Base-by-base conservation (phyloP, 2,797 vertebrate genomes). In the Siniperca undulata region DNA sequence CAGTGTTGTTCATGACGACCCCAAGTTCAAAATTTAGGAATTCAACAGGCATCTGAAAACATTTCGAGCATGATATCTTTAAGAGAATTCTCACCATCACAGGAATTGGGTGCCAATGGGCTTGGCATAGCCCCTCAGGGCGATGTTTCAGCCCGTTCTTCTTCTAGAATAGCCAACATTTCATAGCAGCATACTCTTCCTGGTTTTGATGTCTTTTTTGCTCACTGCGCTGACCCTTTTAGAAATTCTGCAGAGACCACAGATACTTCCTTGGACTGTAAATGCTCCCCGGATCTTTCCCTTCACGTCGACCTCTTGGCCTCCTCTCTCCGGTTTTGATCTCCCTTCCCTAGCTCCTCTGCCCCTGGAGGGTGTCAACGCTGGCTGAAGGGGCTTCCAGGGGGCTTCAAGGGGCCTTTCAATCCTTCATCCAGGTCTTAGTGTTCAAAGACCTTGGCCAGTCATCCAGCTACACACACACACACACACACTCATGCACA, bases 391-490 rank as follows among this genome's bases (percentile, higher is more conserved):
- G 97, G 97, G 96, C 96, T 98, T 98, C 97, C 96, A 90, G 74
- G 86, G 96, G 96, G 96, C 97, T 98, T 98, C 97, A 97, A 97
- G 88, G 88, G 96, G 96, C 96, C 97, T 97, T 98, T 97, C 93
- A 90, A 93, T 93, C 90, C 92, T 94, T 94, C 93, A 95, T 95
- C 93, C 94, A 93, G 93, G 93, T 94, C 91, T 94, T 94, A 95
- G 89, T 90, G 88, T 94, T 94, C 93, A 95, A 97, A 98, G 96
- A 97, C 97, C 96, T 96, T 95, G 96, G 97, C 97, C 97, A 97
- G 96, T 97, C 96, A 95, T 95, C 93, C 90, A 88, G 83, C 88
- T 89, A 76, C 86, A 92, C 84, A 66, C 85, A 80, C 77, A 87
- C 74, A 27, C 22, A 36, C 12, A 44, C 69, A 62, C 65, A 64